Evolutionary conservation across 1,140 invertebrate species (phyloP).

Genomic region (Hermatobates lingyangjiaoensis): DNA sequence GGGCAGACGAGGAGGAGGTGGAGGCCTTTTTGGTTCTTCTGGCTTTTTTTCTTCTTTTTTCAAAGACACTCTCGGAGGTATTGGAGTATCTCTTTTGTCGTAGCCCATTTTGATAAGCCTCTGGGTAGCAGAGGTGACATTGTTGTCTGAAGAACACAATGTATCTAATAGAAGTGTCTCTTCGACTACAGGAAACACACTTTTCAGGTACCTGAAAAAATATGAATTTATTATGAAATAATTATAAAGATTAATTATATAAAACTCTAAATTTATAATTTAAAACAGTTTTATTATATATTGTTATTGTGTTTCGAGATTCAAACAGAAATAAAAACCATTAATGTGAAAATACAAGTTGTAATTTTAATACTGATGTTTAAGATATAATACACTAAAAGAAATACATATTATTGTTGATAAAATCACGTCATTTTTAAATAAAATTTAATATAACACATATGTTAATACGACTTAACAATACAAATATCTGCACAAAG

Average conservation of each 20-base stretch:
- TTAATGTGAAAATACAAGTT: too few species aligned
- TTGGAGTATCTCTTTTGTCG: constrained; percentile 43
- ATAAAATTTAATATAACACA: too few species aligned
- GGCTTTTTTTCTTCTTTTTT: constrained; percentile 20
- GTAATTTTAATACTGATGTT: too few species aligned
- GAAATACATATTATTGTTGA: too few species aligned
- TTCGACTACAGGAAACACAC: constrained; percentile 75
- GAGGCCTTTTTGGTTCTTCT: constrained; percentile 25
- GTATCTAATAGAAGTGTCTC: constrained; percentile 72
- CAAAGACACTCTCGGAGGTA: constrained; percentile 23
- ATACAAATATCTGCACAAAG: too few species aligned
- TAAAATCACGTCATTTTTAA: too few species aligned
- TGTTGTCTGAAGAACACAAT: constrained; percentile 65
- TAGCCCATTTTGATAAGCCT: constrained; percentile 58
- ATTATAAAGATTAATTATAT: background rate
- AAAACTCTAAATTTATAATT: background rate
- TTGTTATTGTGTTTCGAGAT: too few species aligned
- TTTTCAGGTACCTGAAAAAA: constrained; percentile 62
- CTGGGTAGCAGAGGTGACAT: constrained; percentile 68
- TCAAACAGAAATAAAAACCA: background rate
- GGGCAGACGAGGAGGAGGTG: constrained; percentile 35
- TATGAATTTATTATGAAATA: background rate
- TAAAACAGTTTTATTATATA: background rate
- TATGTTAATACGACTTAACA: too few species aligned
- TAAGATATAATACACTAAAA: too few species aligned